A percentile compares a stretch with the other conserved stretches of the same genome.
Evolutionary conservation across 1,140 invertebrate genomes (phyloP).

Genomic region (Drosophila truncata): DNA sequence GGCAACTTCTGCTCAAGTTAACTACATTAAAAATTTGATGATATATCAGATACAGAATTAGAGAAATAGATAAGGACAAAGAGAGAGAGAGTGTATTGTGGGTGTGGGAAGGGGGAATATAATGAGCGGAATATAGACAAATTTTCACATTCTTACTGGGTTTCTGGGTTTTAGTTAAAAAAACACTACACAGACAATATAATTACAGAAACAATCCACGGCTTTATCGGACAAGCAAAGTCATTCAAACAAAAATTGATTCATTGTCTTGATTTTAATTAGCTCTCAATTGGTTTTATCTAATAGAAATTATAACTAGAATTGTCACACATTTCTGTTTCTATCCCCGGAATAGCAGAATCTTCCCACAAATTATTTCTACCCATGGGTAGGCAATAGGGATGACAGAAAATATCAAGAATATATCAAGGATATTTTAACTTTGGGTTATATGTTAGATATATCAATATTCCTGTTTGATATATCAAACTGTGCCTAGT

Average conservation of each 20-base stretch:
- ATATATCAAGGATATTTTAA: background rate
- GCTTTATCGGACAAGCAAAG: background rate
- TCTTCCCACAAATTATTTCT: background rate
- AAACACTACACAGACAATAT: background rate
- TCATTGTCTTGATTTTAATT: background rate
- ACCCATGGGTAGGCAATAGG: background rate
- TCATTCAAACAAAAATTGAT: background rate
- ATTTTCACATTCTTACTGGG: background rate
- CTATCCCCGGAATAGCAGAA: background rate
- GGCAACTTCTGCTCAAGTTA: constrained; percentile 40
- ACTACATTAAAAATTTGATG: constrained; percentile 46
- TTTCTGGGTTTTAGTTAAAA: background rate
- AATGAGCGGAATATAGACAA: background rate
- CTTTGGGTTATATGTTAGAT: background rate
- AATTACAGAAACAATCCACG: background rate
- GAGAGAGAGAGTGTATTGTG: background rate
- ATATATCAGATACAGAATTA: constrained; percentile 10
- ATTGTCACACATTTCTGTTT: background rate
- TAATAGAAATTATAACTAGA: background rate
- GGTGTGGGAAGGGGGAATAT: constrained; percentile 1
- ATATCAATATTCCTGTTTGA: background rate
- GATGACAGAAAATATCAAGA: background rate
- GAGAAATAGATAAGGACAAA: constrained; percentile 15
- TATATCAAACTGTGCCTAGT: background rate
- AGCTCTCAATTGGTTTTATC: background rate